Base-by-base conservation (phyloP, 2,797 vertebrate species). In the Sebastes minor region DNA sequence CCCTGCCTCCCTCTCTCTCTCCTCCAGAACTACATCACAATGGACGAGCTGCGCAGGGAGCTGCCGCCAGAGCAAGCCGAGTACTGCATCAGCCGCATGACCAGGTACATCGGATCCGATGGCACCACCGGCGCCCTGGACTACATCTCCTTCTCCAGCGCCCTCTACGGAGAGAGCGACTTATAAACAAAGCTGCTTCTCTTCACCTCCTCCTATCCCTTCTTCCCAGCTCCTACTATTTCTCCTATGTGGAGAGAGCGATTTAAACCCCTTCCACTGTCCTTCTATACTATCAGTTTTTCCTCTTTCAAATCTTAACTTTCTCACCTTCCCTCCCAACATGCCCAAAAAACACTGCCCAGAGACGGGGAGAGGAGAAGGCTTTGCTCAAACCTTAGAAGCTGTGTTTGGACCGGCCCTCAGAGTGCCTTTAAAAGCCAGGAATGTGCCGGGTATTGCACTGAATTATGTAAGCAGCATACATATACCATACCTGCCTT, bases 91-190 rank as follows among this genome's bases (percentile, higher is more conserved):
- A 96, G 74, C 90, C 96, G 97, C 90, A 98, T 98, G 97, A 96
- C 92, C 42, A 92, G 95, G 90, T 98, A 95, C 92, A 57, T 94
- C 25, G 96, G 96, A 8, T 2, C 87, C 1, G 97, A 97, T 16
- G 20, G 88, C 4, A 63, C 93, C 1, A 0, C 91, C 0, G 97
- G 96, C 25, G 97, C 97, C 83, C 96, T 98, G 90, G 97, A 98
- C 96, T 98, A 98, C 60, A 95, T 97, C 92, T 97, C 97, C 93
- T 98, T 98, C 96, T 98, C 97, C 93, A 98, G 96, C 62, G 97
- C 97, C 86, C 97, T 98, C 85, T 98, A 97, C 0, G 97, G 97
- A 65, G 97, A 98, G 92, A 98, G 97, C 71, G 97, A 98, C 93
- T 97, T 98, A 94, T 98, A 95, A 97, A 88, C 53, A 4, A 90